Conservation (phyloP, 2,113 vertebrate genomes). For the Gallinago paraguaiae region DNA sequence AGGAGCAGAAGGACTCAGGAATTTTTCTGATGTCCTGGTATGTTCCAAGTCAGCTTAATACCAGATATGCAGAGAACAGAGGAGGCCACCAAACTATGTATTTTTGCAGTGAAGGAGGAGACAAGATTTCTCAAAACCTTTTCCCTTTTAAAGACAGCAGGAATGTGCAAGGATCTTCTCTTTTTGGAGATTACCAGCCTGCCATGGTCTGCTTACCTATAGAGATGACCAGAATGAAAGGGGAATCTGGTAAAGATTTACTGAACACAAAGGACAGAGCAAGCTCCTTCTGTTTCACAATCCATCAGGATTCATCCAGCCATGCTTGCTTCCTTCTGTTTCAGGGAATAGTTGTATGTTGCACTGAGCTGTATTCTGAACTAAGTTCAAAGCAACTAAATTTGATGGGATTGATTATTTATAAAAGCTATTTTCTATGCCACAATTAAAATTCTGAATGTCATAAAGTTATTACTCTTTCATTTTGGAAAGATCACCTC, state of each 20-base stretch:
- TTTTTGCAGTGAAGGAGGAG: neutral
- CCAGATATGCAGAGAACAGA: neutral
- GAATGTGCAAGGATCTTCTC: neutral
- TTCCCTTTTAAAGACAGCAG: neutral
- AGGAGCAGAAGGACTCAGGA: neutral
- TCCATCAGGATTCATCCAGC: neutral
- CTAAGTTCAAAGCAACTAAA: neutral
- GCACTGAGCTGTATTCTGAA: neutral
- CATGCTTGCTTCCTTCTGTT: neutral
- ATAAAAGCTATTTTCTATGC: constrained; percentile 3
- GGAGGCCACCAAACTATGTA: neutral
- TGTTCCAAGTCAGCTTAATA: neutral
- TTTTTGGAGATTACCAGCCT: neutral
- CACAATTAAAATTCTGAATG: neutral
- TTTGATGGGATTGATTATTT: neutral
- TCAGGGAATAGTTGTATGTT: neutral
- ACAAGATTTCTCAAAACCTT: neutral
- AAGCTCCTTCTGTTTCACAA: neutral
- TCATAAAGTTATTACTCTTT: neutral
- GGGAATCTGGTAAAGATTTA: neutral
- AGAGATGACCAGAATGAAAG: neutral
- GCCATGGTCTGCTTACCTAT: neutral
- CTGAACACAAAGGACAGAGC: neutral
- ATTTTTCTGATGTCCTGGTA: neutral
- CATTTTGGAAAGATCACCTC: neutral